Evolutionary conservation across 2,113 vertebrate genomes (phyloP).

Genomic region (Poicephalus meyeri): DNA sequence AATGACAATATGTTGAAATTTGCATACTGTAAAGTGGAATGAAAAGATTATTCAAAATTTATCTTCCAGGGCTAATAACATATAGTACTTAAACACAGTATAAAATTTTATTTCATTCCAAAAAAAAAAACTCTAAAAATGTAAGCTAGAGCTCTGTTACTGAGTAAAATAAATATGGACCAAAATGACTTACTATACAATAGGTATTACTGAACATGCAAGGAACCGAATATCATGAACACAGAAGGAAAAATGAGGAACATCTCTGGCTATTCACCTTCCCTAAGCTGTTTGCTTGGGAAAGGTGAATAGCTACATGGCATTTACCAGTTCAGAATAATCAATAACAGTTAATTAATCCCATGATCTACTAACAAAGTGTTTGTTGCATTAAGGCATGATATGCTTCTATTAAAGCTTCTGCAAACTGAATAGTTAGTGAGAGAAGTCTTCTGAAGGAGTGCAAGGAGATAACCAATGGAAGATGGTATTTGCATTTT

Average conservation of each 20-base stretch:
- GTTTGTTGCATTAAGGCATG: neutral
- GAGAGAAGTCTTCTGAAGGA: neutral
- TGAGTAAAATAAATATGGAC: neutral
- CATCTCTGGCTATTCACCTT: neutral
- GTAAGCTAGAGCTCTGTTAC: conserved; percentile 3
- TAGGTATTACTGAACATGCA: neutral
- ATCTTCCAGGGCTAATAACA: conserved; percentile 38
- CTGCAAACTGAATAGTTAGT: neutral
- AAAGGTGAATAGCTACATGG: neutral
- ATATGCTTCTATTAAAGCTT: neutral
- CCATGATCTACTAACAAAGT: neutral
- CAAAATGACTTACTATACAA: neutral
- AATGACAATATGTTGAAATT: conserved; percentile 36
- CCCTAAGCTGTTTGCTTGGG: neutral
- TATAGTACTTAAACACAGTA: neutral
- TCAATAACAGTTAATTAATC: neutral
- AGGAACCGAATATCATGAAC: neutral
- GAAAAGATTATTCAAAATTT: conserved; percentile 45
- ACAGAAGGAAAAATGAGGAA: neutral
- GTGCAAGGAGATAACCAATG: accelerated
- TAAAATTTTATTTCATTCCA: neutral
- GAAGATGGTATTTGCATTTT: neutral
- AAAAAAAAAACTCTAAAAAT: neutral
- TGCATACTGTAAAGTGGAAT: conserved; percentile 38
- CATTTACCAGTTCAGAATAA: neutral